Conservation (phyloP, 2,797 vertebrate species). For the Otus scops region DNA sequence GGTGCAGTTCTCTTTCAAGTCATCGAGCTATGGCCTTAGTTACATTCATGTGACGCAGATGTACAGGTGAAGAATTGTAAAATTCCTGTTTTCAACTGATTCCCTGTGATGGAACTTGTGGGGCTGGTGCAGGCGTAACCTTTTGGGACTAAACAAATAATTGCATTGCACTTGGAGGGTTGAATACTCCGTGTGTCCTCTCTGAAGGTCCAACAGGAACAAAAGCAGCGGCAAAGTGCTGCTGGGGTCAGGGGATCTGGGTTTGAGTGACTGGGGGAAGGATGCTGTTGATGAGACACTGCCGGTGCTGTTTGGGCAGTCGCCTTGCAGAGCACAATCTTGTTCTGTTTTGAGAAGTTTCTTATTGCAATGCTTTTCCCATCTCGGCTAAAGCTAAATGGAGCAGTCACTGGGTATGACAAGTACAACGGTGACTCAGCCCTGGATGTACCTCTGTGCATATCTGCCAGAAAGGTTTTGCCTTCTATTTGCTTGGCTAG, state of each 20-base stretch:
- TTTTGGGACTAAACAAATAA: too few species aligned
- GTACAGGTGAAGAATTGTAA: neutral
- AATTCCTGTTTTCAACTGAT: neutral
- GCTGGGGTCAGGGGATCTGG: neutral
- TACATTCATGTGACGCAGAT: neutral
- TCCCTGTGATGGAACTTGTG: too few species aligned
- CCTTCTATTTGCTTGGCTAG: neutral
- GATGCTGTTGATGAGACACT: neutral
- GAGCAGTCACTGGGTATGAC: neutral
- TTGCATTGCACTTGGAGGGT: neutral
- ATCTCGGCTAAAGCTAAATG: neutral
- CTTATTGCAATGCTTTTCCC: neutral
- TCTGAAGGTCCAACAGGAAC: neutral
- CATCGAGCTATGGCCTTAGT: neutral
- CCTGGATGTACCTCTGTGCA: accelerated
- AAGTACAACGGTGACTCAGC: neutral
- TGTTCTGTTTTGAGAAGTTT: neutral
- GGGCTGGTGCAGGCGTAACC: neutral
- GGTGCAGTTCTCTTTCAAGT: neutral
- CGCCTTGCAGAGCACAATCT: neutral
- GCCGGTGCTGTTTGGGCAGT: neutral
- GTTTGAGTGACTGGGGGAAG: too few species aligned
- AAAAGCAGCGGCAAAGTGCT: accelerated
- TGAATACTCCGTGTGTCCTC: accelerated
- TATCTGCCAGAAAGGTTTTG: neutral